phyloP scores from a whole-genome alignment of 2,888 invertebrate species.

The Thymelicus acteon region DNA sequence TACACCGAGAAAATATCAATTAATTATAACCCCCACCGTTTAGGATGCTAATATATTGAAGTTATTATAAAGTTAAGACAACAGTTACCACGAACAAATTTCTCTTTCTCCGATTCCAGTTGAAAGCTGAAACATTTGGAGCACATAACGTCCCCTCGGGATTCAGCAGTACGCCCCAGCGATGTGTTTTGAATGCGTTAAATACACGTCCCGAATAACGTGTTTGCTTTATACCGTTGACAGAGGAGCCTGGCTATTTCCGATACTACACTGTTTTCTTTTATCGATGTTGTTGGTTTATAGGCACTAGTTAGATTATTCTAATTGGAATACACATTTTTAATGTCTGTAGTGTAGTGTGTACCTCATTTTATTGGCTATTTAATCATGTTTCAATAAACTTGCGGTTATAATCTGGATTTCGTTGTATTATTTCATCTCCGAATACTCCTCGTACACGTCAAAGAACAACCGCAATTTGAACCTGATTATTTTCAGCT shows the following conservation, averaged over 20 bases:
- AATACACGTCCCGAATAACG: slow-evolving; percentile 52
- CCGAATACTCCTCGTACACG: too few species aligned
- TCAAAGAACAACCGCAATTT: too few species aligned
- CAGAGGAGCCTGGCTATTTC: not conserved
- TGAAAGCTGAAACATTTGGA: slow-evolving; percentile 69
- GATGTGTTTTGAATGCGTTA: slow-evolving; percentile 59
- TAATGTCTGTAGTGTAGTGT: too few species aligned
- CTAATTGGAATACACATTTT: too few species aligned
- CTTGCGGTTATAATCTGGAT: too few species aligned
- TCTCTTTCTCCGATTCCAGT: slow-evolving; percentile 55
- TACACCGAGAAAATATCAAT: too few species aligned
- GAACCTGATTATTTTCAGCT: too few species aligned
- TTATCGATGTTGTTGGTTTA: not conserved
- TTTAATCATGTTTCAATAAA: too few species aligned
- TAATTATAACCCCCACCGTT: not conserved
- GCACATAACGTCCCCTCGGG: slow-evolving; percentile 61
- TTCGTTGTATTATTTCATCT: too few species aligned
- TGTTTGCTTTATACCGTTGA: slow-evolving; percentile 32
- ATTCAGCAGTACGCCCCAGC: slow-evolving; percentile 45
- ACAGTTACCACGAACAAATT: slow-evolving; percentile 23
- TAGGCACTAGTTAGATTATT: not conserved
- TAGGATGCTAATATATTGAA: not conserved
- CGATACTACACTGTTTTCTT: not conserved
- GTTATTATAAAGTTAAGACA: not conserved
- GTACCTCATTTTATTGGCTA: too few species aligned